Evolutionary conservation across 1,140 invertebrate species (phyloP).

Genomic region (Olivierus martensii): DNA sequence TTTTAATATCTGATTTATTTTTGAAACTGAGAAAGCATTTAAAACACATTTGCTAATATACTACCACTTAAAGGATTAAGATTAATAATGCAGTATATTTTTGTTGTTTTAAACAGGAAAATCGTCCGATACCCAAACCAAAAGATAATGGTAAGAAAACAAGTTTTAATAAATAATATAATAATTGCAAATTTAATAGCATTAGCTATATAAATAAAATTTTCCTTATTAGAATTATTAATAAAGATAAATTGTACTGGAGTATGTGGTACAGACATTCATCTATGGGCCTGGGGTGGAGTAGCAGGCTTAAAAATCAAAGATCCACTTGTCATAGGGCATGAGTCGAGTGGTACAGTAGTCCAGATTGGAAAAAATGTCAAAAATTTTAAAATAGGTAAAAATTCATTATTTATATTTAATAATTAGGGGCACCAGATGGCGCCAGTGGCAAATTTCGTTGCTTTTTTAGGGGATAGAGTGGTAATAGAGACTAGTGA

Average conservation of each 20-base stretch:
- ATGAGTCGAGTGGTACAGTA: constrained; percentile 71
- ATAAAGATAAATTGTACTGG: constrained; percentile 77
- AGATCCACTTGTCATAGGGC: constrained; percentile 79
- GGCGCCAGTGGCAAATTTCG: constrained; percentile 11
- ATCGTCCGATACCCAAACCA: too few relatives aligned
- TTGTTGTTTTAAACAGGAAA: too few relatives aligned
- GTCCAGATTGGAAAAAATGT: constrained; percentile 54
- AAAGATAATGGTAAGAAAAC: too few relatives aligned
- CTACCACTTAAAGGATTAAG: too few relatives aligned
- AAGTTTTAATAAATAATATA: too few relatives aligned
- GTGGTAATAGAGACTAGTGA: not conserved
- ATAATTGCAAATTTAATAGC: too few relatives aligned
- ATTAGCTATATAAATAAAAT: too few relatives aligned
- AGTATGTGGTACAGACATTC: constrained; percentile 91
- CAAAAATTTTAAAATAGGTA: constrained; percentile 29
- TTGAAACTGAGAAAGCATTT: too few relatives aligned
- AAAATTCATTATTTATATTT: not conserved
- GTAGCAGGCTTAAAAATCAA: constrained; percentile 69
- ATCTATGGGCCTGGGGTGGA: constrained; percentile 67
- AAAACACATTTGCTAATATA: too few relatives aligned
- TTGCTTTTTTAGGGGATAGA: constrained; percentile 37
- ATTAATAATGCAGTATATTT: too few relatives aligned
- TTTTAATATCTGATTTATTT: too few relatives aligned
- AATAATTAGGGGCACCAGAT: too few relatives aligned
- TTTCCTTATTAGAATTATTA: constrained; percentile 49